A percentile compares a stretch with the other conserved stretches of the same genome.
Evolutionary conservation across 2,888 invertebrate species (phyloP).

Genomic region (Cataglyphis cursor): DNA sequence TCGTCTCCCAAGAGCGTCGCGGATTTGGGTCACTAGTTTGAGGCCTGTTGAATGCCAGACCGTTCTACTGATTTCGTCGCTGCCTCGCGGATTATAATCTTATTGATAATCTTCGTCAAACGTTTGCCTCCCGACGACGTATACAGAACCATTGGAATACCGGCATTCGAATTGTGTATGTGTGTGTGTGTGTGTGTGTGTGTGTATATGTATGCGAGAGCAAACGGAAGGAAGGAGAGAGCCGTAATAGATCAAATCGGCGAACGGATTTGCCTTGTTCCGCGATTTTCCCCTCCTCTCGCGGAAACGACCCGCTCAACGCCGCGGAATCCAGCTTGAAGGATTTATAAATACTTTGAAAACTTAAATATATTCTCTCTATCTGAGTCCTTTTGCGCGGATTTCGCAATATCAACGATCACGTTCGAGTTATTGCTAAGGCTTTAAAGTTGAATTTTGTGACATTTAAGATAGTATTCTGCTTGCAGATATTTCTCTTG

Average conservation of each 20-base stretch:
- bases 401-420: conserved; percentile 7
- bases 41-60: conserved; percentile 78
- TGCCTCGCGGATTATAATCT: conserved; percentile 37
- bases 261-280: conserved; percentile 23
- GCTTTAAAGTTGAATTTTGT: neutral
- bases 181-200: no score
- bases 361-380: neutral
- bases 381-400: neutral
- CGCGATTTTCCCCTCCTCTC: neutral
- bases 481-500: neutral
- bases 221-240: neutral
- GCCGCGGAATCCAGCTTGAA: neutral
- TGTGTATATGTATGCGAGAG: no score
- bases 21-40: conserved; percentile 79
- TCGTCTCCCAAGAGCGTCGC: conserved; percentile 66
- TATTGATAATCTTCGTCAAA: conserved; percentile 10
- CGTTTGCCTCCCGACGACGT: neutral
- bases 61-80: conserved; percentile 47
- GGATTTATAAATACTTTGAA: conserved; percentile 21
- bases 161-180: neutral
- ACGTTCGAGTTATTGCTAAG: neutral
- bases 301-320: neutral
- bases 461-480: neutral
- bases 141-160: conserved; percentile 24
- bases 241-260: conserved; percentile 16